Evolutionary conservation across 1,140 invertebrate genomes (phyloP).

Genomic region (Lineus longissimus): DNA sequence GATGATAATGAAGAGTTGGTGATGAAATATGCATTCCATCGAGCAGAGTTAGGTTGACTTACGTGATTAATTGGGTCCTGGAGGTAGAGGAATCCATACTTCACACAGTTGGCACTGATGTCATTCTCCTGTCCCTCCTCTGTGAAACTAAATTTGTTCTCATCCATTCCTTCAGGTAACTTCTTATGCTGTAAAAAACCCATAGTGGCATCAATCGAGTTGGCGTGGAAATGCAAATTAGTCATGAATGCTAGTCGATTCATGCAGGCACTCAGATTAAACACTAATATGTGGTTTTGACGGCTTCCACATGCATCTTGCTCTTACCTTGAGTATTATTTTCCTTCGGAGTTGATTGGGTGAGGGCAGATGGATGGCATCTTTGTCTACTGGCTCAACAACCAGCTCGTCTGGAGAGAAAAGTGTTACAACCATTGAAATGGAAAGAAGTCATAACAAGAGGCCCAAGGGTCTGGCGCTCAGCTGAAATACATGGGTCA

Average conservation of each 20-base stretch:
- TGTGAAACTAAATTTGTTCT: conserved; percentile 1
- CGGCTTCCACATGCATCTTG: too few species aligned
- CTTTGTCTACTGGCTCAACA: conserved; percentile 73
- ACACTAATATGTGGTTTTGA: too few species aligned
- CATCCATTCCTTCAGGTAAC: conserved; percentile 69
- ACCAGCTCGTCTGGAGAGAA: conserved; percentile 68
- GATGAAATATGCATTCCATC: neutral
- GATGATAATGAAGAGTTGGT: too few species aligned
- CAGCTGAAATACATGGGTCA: too few species aligned
- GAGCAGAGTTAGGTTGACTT: conserved; percentile 12
- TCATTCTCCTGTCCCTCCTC: neutral
- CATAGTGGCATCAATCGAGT: neutral
- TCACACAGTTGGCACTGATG: conserved; percentile 69
- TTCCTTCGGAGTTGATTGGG: conserved; percentile 67
- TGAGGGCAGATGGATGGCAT: conserved; percentile 80
- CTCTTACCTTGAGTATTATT: conserved; percentile 57
- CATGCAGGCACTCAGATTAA: too few species aligned
- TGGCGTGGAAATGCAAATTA: too few species aligned
- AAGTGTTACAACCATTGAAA: neutral
- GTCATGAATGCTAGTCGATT: too few species aligned
- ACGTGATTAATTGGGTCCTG: conserved; percentile 80
- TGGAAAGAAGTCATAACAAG: neutral
- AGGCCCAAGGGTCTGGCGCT: too few species aligned
- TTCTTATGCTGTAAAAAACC: conserved; percentile 72
- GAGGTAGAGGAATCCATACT: conserved; percentile 86